Evolutionary conservation across 1,140 invertebrate genomes (phyloP), one percentile per base, ranked within the genome.

Genomic region (Pseudomyrmex pallidus): DNA sequence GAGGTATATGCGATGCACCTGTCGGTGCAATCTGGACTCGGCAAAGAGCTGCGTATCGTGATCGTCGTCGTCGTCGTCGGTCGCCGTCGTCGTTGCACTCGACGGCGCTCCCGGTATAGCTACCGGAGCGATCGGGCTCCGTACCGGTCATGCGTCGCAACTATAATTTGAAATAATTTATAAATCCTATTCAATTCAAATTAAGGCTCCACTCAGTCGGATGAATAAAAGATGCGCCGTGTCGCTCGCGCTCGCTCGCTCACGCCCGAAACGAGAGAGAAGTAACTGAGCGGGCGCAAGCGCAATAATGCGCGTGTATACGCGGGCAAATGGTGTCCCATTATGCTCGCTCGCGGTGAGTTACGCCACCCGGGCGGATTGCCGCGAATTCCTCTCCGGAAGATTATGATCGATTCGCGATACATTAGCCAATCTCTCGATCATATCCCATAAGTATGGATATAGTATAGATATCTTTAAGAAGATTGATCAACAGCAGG

Each of bases 161-260:
- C 93, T 92, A 94, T 94, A 94, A 93, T 94, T 94, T 94, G 92
- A 94, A 94, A 94, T 94, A 94, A 93, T 94, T 94, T 94, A 94
- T 94, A 94, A 93, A 94, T 93, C 92, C 93, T 91, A 94, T 94
- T 94, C 93, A 93, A 94, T 94, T 94, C 93, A 94, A 93, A 94
- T 94, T 93, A 93, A 92, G 93, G 93, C 92, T 93, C 92, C 92
- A 93, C 90, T 93, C 93, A 91, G 93, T 93, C 93, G 92, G 91
- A 94, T 94, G 93, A 94, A 94, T 94, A 94, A 94, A 94, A 94
- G 93, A 94, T 94, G 90, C 84, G 85, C 85, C 85, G 82, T 86
- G 74, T 25, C 48, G 68, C 63, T 78, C 57, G 62, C 72, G 57
- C 63, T 78, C 62, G 74, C n/a, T 54, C 46, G 78, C 76, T 62